Evolutionary conservation across 2,113 vertebrate genomes (phyloP), one percentile per base, ranked within the genome.

Genomic region (Bos javanicus): DNA sequence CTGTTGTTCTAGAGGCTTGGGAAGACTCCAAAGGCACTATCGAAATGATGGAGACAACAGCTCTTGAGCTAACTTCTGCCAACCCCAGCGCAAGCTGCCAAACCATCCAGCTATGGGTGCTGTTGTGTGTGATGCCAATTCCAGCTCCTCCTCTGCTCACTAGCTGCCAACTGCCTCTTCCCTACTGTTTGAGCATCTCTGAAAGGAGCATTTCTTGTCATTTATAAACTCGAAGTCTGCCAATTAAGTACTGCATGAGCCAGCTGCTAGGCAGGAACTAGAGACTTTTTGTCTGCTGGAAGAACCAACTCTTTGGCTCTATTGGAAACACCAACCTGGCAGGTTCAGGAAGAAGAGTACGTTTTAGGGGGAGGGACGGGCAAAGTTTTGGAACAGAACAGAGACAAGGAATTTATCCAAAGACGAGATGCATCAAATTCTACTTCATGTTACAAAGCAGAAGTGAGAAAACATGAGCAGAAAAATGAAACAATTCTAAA

Each of bases 151-250:
- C 84, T 81, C 89, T 90, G 76, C 87, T 80, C 54, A 6, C 48
- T 64, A 67, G 52, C 90, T 97, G 80, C 52, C 91, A 95, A 57
- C 21, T 91, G 91, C 85, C 43, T 93, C 94, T 94, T 90, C 96
- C 95, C 94, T 82, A 82, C 96, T 96, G 95, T 96, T 74, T 30
- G 83, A 97, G 82, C 71, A 71, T 91, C 95, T 98, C 97, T 98
- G 98, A 98, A 98, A 95, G 92, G 81, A 97, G 94, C 94, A 94
- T 98, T 98, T 98, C 96, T 91, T 95, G 92, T 97, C 96, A 90
- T 94, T 98, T 97, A 23, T 71, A 50, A 97, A 95, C 57, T 15
- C 0, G 0, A 82, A 62, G 59, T 91, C 85, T 96, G 98, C 94
- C 97, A 98, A 33, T 93, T 97, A 94, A 98, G 91, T 92, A 52